Evolutionary conservation across 2,888 invertebrate genomes (phyloP).

Genomic region (Amaurobius ferox): DNA sequence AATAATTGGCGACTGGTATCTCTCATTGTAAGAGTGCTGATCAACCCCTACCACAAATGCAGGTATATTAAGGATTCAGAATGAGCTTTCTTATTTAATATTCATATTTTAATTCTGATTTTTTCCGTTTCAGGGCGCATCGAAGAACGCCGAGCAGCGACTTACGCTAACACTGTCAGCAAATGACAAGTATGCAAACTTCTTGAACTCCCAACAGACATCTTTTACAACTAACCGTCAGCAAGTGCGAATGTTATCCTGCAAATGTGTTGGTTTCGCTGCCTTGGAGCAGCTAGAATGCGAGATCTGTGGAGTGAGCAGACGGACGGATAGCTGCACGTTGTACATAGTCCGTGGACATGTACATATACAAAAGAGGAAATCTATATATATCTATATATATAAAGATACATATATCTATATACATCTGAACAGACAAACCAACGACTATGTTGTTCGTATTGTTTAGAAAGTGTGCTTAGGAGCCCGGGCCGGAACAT

Average conservation of each 20-base stretch:
- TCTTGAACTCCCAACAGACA: neutral
- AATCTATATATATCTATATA: conserved; percentile 53
- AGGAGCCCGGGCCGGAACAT: conserved; percentile 59
- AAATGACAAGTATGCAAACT: conserved; percentile 17
- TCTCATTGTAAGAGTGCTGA: no score
- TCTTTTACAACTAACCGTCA: no score
- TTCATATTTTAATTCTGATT: neutral
- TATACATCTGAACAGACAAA: conserved; percentile 41
- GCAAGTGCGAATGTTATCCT: no score
- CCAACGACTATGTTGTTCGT: conserved; percentile 59
- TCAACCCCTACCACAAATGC: no score
- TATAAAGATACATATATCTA: conserved; percentile 41
- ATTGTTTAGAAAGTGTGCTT: conserved; percentile 66
- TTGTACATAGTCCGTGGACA: conserved; percentile 62
- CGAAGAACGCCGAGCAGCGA: conserved; percentile 44
- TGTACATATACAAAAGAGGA: conserved; percentile 50
- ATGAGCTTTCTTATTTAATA: no score
- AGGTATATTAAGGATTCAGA: no score
- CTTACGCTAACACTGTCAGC: conserved; percentile 37
- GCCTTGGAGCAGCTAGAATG: conserved; percentile 56
- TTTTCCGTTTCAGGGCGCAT: conserved; percentile 35
- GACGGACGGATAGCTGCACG: conserved; percentile 64
- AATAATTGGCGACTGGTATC: no score
- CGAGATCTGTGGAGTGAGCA: conserved; percentile 50
- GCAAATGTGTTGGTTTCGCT: conserved; percentile 29